Evolutionary conservation across 2,797 vertebrate genomes (phyloP), one percentile per base, ranked within the genome.

Genomic region (Muraenolepis orangiensis): DNA sequence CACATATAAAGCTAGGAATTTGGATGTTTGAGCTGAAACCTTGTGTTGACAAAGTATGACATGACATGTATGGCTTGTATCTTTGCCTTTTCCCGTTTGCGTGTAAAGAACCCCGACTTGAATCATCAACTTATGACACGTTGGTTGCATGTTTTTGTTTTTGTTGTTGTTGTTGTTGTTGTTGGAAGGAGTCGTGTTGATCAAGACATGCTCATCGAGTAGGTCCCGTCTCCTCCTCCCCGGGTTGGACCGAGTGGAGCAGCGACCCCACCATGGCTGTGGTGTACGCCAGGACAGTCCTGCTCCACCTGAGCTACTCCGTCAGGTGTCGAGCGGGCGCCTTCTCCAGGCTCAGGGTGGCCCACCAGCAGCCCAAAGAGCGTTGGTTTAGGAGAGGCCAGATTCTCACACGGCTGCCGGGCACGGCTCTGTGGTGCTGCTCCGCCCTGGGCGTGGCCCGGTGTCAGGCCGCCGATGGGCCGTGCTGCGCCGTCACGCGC

Each of bases 381-480:
- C 73, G 73, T 76, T 76, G 85, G 0, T 29, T 77, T 0, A 90
- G 78, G 74, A 81, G 66, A 80, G 83, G 87, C 30, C 92, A 72
- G 46, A 70, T 83, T 74, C 79, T 90, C 76, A 77, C 84, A 31
- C 85, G 85, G 7, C 77, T 94, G 8, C 93, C 94, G 40, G 94
- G 90, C 80, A 85, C 94, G 12, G 82, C 93, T 0, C 78, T 95
- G n/a, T 73, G 93, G 0, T 93, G 80, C 31, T 94, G 91, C 85
- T 91, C 91, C 51, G 79, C 84, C 1, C 80, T 78, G 2, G 80
- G 32, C 6, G 76, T 72, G 34, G 82, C 85, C 14, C 70, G 26
- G 31, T 88, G 90, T 64, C 93, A 90, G 72, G 90, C 74, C 31
- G 85, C 81, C 1, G 2, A 74, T n/a, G 67, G 81, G 10, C 69